phyloP scores from a whole-genome alignment of 2,888 invertebrate species.

The Pycnomerus fuliginosus region DNA sequence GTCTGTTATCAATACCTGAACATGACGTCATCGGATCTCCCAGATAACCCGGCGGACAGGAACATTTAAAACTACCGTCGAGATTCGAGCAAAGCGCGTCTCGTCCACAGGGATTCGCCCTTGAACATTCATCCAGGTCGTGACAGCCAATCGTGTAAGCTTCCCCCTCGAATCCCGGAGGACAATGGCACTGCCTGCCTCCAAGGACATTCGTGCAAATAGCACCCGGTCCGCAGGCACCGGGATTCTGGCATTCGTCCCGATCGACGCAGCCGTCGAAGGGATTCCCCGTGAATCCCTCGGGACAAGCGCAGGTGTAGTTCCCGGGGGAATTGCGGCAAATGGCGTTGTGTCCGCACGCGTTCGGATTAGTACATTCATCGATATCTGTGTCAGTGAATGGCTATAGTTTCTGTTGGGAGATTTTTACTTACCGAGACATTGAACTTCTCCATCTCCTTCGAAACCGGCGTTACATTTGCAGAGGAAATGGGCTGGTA shows the following conservation, averaged over 20 bases:
- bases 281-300: conserved; percentile 83
- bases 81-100: conserved; percentile 78
- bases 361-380: conserved; percentile 79
- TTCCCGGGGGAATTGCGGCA: conserved; percentile 86
- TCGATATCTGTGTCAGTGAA: conserved; percentile 68
- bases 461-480: conserved; percentile 89
- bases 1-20: conserved; percentile 60
- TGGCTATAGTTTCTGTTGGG: conserved; percentile 7
- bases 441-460: conserved; percentile 87
- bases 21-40: conserved; percentile 77
- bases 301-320: conserved; percentile 80
- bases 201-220: conserved; percentile 79
- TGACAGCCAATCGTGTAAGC: conserved; percentile 69
- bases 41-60: conserved; percentile 79
- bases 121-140: conserved; percentile 75
- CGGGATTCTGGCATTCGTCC: conserved; percentile 74
- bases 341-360: conserved; percentile 78
- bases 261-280: conserved; percentile 76
- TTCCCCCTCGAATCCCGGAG: conserved; percentile 75
- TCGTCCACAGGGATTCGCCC: conserved; percentile 68
- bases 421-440: conserved; percentile 63
- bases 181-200: conserved; percentile 81
- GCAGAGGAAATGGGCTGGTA: conserved; percentile 92
- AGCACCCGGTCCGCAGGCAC: conserved; percentile 77
- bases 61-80: conserved; percentile 76